Evolutionary conservation across 1,140 invertebrate genomes (phyloP).

Genomic region (Nomia melanderi): DNA sequence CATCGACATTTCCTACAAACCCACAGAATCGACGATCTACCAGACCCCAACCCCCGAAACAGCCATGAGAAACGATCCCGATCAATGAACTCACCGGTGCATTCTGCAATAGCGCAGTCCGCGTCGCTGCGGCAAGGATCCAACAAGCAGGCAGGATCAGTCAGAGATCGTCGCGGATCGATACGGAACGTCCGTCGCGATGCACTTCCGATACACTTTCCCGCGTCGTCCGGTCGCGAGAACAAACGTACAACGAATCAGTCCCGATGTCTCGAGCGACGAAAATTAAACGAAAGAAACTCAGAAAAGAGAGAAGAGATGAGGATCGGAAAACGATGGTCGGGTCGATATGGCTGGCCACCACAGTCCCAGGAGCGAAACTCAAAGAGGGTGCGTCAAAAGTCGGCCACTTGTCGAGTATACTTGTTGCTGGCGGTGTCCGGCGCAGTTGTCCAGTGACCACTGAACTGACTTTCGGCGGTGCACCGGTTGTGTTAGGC

Average conservation of each 20-base stretch:
- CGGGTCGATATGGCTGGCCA: too few relatives aligned
- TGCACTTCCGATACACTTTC: conserved; percentile 42
- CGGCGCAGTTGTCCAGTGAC: conserved; percentile 37
- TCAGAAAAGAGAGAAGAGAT: too few relatives aligned
- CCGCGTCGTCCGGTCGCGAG: neutral
- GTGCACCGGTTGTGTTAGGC: conserved; percentile 10
- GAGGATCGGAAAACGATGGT: neutral
- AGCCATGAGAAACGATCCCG: too few relatives aligned
- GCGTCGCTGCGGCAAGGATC: conserved; percentile 30
- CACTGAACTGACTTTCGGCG: neutral
- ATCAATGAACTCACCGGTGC: conserved; percentile 40
- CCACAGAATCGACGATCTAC: too few relatives aligned
- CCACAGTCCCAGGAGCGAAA: neutral
- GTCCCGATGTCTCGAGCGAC: neutral
- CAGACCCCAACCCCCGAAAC: too few relatives aligned
- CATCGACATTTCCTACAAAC: too few relatives aligned
- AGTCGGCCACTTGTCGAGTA: conserved; percentile 30
- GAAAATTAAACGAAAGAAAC: neutral
- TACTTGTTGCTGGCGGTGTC: too few relatives aligned
- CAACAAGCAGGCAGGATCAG: neutral
- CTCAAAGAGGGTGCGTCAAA: neutral
- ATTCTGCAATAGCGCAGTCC: conserved; percentile 49
- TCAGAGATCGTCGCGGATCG: neutral
- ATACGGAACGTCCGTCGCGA: neutral
- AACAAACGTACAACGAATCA: too few relatives aligned